phyloP scores from a whole-genome alignment of 2,797 vertebrate species.

The Esox masquinongy region DNA sequence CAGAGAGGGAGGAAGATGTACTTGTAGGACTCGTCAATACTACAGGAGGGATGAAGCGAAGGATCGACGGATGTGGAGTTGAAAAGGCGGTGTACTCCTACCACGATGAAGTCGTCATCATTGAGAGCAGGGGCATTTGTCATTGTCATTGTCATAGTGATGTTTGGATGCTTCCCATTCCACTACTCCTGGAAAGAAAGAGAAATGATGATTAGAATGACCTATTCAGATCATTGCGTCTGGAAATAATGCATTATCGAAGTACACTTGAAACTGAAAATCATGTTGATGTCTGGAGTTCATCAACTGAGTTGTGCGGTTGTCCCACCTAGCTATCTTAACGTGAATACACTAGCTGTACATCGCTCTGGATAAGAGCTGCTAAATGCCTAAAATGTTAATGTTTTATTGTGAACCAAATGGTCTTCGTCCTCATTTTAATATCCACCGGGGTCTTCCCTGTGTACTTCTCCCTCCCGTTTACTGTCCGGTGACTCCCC shows the following conservation, averaged over 20 bases:
- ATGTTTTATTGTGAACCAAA: neutral
- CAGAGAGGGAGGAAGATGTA: conserved; percentile 85
- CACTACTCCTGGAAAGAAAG: neutral
- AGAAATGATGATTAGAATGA: neutral
- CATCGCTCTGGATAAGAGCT: too few relatives aligned
- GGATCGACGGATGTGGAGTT: conserved; percentile 39
- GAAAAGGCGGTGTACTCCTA: conserved; percentile 23
- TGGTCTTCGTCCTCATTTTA: neutral
- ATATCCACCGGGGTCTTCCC: neutral
- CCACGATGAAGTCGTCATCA: neutral
- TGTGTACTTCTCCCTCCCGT: neutral
- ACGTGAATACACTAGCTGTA: too few relatives aligned
- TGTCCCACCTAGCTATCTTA: too few relatives aligned
- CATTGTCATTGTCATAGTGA: conserved; percentile 29
- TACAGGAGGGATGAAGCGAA: conserved; percentile 63
- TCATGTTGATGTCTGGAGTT: neutral
- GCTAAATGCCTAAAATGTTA: too few relatives aligned
- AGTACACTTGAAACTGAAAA: neutral
- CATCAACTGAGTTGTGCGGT: too few relatives aligned
- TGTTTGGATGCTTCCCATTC: conserved; percentile 25
- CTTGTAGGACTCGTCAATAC: conserved; percentile 85
- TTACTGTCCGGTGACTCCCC: conserved; percentile 27
- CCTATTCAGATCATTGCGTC: too few relatives aligned
- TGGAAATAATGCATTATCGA: neutral
- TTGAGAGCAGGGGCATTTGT: neutral